A percentile compares a stretch with the other conserved stretches of the same genome.
These are phyloP conservation scores for Danionella cerebrum DNA, from an alignment of 2,113 vertebrate genomes.

Conservation along the genomic window DNA sequence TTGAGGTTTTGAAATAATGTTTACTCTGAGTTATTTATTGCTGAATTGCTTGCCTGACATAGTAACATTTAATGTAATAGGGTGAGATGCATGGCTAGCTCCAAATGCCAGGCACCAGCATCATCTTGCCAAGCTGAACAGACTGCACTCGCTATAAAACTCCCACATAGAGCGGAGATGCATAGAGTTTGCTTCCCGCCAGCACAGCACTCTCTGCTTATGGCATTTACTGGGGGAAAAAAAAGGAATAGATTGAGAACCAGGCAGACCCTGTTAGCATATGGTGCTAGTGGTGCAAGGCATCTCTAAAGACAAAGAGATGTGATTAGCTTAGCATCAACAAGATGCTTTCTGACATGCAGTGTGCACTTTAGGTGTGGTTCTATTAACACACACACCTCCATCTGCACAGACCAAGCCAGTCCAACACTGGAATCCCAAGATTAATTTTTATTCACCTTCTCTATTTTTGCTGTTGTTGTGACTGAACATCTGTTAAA, in stretches of 20 bases:
- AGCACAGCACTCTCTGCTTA: slow-evolving; percentile 11
- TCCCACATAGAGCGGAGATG: slow-evolving; percentile 19
- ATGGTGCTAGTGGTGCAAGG: background rate
- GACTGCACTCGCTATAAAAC: slow-evolving; percentile 11
- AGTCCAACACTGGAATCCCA: background rate
- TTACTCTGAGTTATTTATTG: slow-evolving; percentile 1
- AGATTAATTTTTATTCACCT: slow-evolving; percentile 4
- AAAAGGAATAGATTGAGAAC: slow-evolving; percentile 5
- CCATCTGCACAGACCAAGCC: background rate
- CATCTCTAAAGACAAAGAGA: background rate
- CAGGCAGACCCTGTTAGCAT: background rate
- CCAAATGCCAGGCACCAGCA: slow-evolving; percentile 1
- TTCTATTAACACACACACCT: background rate
- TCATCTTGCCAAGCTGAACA: slow-evolving; percentile 20
- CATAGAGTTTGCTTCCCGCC: background rate
- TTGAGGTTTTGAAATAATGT: background rate
- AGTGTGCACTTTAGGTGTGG: background rate
- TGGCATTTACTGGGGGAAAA: slow-evolving; percentile 36
- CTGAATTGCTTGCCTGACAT: slow-evolving; percentile 10
- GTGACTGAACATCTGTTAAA: slow-evolving; percentile 30
- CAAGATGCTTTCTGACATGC: slow-evolving; percentile 23
- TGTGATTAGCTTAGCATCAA: background rate
- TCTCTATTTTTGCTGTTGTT: slow-evolving; percentile 15
- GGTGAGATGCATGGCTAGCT: slow-evolving; percentile 11
- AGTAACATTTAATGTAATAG: slow-evolving; percentile 1